Percentiles rank a stretch among this genome's conserved stretches.
Conservation (phyloP, 2,888 invertebrate species). For the Ferdinandea cuprea region DNA sequence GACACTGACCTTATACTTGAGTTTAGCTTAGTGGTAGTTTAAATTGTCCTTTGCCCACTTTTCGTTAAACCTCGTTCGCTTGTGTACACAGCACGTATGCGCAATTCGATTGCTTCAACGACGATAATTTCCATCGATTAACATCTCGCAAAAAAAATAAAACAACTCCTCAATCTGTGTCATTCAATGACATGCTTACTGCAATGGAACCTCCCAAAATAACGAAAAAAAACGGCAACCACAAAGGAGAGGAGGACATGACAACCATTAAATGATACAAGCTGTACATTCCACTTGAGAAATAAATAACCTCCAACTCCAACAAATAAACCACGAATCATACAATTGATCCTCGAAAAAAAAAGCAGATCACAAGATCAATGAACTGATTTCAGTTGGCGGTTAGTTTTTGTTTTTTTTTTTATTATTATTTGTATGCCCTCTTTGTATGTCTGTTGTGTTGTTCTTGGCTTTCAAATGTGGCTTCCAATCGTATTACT, state of each 20-base stretch:
- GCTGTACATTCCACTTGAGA: constrained; percentile 67
- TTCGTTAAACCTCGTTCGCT: neutral
- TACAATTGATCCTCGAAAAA: constrained; percentile 73
- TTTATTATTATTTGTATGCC: too few species aligned
- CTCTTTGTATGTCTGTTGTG: constrained; percentile 13
- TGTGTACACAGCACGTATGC: neutral
- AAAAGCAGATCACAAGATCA: constrained; percentile 73
- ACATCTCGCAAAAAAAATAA: constrained; percentile 24
- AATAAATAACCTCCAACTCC: constrained; percentile 30
- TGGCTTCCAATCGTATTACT: constrained; percentile 50
- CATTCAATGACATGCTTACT: constrained; percentile 58
- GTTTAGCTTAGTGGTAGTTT: neutral
- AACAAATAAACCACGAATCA: constrained; percentile 37
- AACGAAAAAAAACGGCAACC: constrained; percentile 14
- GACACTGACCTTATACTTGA: neutral
- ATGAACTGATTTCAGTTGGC: constrained; percentile 68
- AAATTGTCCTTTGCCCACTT: too few species aligned
- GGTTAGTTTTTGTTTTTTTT: constrained; percentile 10
- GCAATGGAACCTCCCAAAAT: constrained; percentile 8
- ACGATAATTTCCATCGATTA: constrained; percentile 38
- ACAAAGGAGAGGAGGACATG: constrained; percentile 62
- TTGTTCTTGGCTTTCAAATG: too few species aligned
- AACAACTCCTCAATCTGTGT: constrained; percentile 52
- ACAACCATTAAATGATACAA: constrained; percentile 73
- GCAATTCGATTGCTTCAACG: constrained; percentile 10